Evolutionary conservation across 2,888 invertebrate species (phyloP).

Genomic region (Leptothorax acervorum): DNA sequence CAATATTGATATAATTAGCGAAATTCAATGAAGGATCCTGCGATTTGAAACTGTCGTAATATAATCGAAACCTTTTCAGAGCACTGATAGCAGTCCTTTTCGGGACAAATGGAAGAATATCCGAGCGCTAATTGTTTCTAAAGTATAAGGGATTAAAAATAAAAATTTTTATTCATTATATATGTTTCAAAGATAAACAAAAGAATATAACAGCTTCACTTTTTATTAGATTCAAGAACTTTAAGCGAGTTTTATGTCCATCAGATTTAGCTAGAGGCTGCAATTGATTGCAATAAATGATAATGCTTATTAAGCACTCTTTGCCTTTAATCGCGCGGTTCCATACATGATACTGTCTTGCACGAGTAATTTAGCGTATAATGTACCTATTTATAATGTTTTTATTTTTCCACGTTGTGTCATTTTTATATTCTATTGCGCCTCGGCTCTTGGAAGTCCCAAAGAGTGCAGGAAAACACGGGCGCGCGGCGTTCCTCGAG

Average conservation of each 20-base stretch:
- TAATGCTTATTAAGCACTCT: neutral
- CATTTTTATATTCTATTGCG: neutral
- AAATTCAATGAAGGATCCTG: neutral
- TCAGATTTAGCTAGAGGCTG: neutral
- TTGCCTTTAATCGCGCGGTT: neutral
- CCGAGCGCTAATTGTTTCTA: neutral
- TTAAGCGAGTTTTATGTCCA: neutral
- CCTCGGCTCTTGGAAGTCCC: neutral
- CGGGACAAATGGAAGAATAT: neutral
- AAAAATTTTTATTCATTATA: neutral
- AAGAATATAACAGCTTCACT: neutral
- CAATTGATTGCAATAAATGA: neutral
- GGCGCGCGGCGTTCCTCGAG: conserved; percentile 18
- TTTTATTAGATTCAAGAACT: conserved; percentile 25
- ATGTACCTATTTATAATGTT: neutral
- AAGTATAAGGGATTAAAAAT: neutral
- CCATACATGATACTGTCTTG: neutral
- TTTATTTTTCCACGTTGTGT: neutral
- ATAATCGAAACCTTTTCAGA: neutral
- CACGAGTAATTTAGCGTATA: neutral
- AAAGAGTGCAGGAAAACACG: conserved; percentile 17
- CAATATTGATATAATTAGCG: conserved; percentile 16
- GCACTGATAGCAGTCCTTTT: neutral
- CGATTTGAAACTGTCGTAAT: neutral
- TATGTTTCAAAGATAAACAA: neutral